Evolutionary conservation across 1,140 invertebrate species (phyloP), one percentile per base, ranked within the genome.

Genomic region (Aphelinus certus): DNA sequence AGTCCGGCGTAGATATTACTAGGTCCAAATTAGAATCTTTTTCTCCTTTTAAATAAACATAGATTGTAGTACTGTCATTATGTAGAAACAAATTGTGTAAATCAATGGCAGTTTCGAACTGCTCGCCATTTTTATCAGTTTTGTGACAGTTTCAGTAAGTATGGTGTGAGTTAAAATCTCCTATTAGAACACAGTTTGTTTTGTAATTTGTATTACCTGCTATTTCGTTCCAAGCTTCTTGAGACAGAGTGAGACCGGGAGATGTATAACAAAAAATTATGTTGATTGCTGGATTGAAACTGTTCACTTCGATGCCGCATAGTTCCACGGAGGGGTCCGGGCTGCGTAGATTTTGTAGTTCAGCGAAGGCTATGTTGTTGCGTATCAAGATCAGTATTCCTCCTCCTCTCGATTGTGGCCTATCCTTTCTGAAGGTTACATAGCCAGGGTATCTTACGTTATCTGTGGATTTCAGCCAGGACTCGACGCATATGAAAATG

Each of bases 111-210:
- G 3, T 42, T 53, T 51, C 5, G 9, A 71, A 10, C 53, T 48
- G 48, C 47, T 63, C 48, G 9, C 64, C 66, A 56, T 70, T 45
- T 7, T 3, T 26, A 45, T 71, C 58, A 10, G 58, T 4, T 3
- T 62, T 10, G 51, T 47, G 42, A 61, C 71, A 66, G 47, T 73
- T 64, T 61, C 61, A 73, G 10, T 43, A 7, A 5, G n/a, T 46
- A 3, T 26, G 26, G 26, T 26, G 26, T 26, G 26, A 26, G 26
- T 26, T 26, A 26, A 26, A 26, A 26, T 26, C 48, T 51, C 61
- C 63, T 3, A 62, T 10, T 26, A 67, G 10, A 9, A 74, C 43
- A n/a, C 47, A 42, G 9, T 62, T 71, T 3, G 3, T 62, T 42
- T 7, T 62, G 7, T 71, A 51, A 9, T 26, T 71, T 51, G 45